phyloP scores from a whole-genome alignment of 2,888 invertebrate species.

The Nephrotoma guestfalica region DNA sequence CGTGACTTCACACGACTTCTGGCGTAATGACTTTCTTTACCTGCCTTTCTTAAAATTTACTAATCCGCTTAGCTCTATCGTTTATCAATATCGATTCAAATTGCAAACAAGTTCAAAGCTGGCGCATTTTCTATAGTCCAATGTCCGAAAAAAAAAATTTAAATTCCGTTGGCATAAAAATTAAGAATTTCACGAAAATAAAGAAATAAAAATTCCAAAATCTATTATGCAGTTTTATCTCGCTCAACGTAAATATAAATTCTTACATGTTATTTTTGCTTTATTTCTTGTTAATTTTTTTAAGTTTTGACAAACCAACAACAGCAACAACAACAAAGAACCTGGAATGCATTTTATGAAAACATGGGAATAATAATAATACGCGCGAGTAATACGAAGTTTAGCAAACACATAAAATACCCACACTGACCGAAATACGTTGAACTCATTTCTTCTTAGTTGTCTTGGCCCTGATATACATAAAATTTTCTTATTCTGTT shows the following conservation, averaged over 20 bases:
- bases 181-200: not conserved
- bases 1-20: too few relatives aligned
- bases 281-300: not conserved
- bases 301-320: not conserved
- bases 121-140: not conserved
- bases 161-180: not conserved
- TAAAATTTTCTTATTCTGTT: not conserved
- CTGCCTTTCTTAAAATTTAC: too few relatives aligned
- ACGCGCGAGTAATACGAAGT: not conserved
- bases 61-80: too few relatives aligned
- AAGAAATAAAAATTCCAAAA: not conserved
- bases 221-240: not conserved
- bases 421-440: conserved; percentile 4
- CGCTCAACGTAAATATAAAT: not conserved
- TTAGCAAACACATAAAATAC: not conserved
- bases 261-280: not conserved
- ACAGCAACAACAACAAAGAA: not conserved
- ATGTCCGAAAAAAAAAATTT: not conserved
- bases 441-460: not conserved
- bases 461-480: not conserved
- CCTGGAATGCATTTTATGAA: not conserved
- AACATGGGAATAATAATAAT: not conserved
- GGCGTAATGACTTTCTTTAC: too few relatives aligned
- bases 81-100: too few relatives aligned
- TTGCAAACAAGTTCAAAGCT: not conserved